Percentiles rank a stretch among this genome's conserved stretches.
These are phyloP conservation scores for Maniola jurtina DNA, from an alignment of 1,140 invertebrate genomes.

Conservation along the genomic window DNA sequence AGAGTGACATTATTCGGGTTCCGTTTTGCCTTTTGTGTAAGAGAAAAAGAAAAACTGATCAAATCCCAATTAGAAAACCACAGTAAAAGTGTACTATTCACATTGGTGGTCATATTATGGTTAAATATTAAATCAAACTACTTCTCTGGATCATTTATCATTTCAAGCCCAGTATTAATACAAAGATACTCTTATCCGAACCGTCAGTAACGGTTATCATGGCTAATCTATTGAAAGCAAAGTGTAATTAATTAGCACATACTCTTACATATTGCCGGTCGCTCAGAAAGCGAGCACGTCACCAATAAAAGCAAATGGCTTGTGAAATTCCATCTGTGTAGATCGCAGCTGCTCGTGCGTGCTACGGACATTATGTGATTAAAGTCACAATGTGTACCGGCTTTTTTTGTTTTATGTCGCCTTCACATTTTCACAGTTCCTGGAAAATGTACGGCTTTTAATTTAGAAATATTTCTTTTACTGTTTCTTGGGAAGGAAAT, in stretches of 20 bases:
- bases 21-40: too few relatives aligned
- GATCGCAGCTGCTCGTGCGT: slow-evolving; percentile 21
- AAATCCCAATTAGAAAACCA: too few relatives aligned
- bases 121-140: too few relatives aligned
- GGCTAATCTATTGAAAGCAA: background rate
- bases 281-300: slow-evolving; percentile 21
- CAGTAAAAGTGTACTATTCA: too few relatives aligned
- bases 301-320: slow-evolving; percentile 33
- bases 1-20: too few relatives aligned
- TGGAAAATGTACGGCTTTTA: background rate
- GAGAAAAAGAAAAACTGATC: too few relatives aligned
- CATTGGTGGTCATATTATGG: slow-evolving; percentile 6
- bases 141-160: too few relatives aligned
- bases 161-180: too few relatives aligned
- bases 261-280: slow-evolving; percentile 11
- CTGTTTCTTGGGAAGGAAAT: background rate
- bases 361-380: slow-evolving; percentile 7
- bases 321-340: slow-evolving; percentile 19
- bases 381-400: background rate
- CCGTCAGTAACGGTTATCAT: background rate
- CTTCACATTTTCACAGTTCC: background rate
- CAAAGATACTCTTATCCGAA: background rate
- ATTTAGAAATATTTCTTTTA: background rate
- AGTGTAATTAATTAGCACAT: slow-evolving; percentile 1
- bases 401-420: background rate